Base-by-base conservation (phyloP, 1,140 invertebrate genomes). In the Bilobella aurantiaca region DNA sequence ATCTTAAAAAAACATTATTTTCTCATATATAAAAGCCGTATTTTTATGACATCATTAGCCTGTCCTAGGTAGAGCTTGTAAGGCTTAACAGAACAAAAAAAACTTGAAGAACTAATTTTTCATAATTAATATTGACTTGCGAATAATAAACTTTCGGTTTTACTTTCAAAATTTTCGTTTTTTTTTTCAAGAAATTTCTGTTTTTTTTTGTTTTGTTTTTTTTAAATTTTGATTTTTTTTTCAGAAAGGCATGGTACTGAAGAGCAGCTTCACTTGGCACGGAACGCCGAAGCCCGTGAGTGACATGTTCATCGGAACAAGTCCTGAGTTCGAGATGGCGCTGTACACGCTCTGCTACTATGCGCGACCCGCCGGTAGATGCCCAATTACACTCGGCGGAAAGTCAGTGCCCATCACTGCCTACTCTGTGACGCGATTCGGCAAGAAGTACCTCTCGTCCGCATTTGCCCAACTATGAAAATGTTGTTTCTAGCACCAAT, bases 261-360 rank as follows among this genome's bases (percentile, higher is more conserved):
- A 91, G 75, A 75, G 87, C 21, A 86, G 87, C 64, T 87, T 90
- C 68, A 83, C 81, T 37, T 89, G 89, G 78, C 83, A 86, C 74
- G 83, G 83, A 0, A 77, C 84, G 1, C 81, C 85, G 63, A 95
- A 94, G 76, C 86, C 87, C 0, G 85, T 88, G 0, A 86, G 86
- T 28, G 83, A 84, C 1, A 82, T 94, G 78, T 93, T 95, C 73
- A 82, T 96, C 66, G 93, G 93, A 27, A 93, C 90, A 56, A 93
- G 90, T 66, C 93, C 93, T 0, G 93, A 96, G 79, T 81, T 96
- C 69, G 93, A 96, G 79, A 85, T 96, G 76, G 88, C 91, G 14
- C 78, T 93, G 0, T 96, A 94, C 74, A 92, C 91, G 0, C 82
- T 92, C 12, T 94, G 90, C 73, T 92, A 88, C 75, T 78, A 89